A percentile compares a stretch with the other conserved stretches of the same genome.
These are phyloP conservation scores for Drosophila sordidula DNA, from an alignment of 2,888 invertebrate species.

Conservation along the genomic window DNA sequence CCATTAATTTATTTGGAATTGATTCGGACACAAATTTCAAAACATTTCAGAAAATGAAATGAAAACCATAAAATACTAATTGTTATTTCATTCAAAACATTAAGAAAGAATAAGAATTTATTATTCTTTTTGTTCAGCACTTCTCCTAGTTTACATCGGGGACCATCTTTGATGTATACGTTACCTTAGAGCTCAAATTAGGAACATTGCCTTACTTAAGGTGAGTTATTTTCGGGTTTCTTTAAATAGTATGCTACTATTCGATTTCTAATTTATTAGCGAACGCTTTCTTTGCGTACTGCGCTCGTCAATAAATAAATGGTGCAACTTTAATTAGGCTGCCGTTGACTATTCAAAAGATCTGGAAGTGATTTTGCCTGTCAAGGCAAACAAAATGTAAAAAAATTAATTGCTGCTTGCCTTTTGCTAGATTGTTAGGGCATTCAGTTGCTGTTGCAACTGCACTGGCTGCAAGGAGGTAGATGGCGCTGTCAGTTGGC, in stretches of 20 bases:
- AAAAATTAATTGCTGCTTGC: constrained; percentile 18
- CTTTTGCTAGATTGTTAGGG: constrained; percentile 10
- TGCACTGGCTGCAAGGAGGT: constrained; percentile 18
- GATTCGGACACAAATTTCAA: too few species aligned
- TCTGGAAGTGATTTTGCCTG: not conserved
- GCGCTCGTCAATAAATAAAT: not conserved
- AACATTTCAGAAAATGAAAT: too few species aligned
- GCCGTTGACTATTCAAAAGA: not conserved
- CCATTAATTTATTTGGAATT: not conserved
- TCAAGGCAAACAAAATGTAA: not conserved
- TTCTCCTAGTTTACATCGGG: too few species aligned
- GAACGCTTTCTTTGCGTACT: not conserved
- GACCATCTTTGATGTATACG: too few species aligned
- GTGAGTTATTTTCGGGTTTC: too few species aligned
- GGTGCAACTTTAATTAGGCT: constrained; percentile 7
- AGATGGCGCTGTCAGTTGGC: constrained; percentile 32
- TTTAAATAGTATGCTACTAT: too few species aligned
- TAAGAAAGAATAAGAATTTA: too few species aligned
- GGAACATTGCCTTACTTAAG: too few species aligned
- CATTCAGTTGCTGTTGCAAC: constrained; percentile 14
- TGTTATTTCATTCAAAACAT: too few species aligned
- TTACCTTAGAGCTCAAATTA: too few species aligned
- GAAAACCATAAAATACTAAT: too few species aligned
- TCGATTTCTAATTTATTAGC: not conserved
- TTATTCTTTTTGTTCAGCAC: too few species aligned